Percentiles rank a stretch among this genome's conserved stretches.
These are phyloP conservation scores for Indicator maculatus DNA, from an alignment of 2,113 vertebrate species.

Conservation along the genomic window DNA sequence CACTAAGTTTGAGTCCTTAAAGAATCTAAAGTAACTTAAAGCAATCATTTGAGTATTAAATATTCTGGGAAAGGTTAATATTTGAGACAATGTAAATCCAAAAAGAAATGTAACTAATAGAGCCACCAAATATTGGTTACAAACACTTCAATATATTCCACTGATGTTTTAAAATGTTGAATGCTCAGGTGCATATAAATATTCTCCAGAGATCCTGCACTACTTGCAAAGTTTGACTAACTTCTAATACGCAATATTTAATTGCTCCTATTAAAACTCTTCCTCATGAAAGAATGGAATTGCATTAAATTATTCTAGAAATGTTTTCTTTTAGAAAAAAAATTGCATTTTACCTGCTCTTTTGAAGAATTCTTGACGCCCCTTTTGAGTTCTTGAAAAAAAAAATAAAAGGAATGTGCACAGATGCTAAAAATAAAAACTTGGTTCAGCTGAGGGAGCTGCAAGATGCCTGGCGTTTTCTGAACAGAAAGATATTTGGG, in stretches of 20 bases:
- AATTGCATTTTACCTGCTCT: conserved; percentile 53
- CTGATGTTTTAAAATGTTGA: neutral
- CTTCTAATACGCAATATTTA: neutral
- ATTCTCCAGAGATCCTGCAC: neutral
- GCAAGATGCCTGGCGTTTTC: neutral
- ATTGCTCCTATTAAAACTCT: neutral
- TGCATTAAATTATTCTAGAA: neutral
- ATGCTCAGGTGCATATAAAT: neutral
- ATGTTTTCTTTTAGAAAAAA: neutral
- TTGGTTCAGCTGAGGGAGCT: neutral
- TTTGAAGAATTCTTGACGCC: conserved; percentile 29
- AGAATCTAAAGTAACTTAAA: neutral
- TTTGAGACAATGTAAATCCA: neutral
- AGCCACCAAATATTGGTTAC: neutral
- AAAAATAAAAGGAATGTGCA: neutral
- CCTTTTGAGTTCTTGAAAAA: neutral
- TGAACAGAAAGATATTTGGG: neutral
- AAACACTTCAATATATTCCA: neutral
- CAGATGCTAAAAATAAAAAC: neutral
- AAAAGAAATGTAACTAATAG: neutral
- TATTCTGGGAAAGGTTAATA: neutral
- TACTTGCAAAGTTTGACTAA: neutral
- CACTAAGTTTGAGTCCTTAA: neutral
- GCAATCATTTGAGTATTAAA: neutral
- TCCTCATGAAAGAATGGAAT: neutral